Evolutionary conservation across 2,888 invertebrate species (phyloP).

Genomic region (Hyposoter didymator): DNA sequence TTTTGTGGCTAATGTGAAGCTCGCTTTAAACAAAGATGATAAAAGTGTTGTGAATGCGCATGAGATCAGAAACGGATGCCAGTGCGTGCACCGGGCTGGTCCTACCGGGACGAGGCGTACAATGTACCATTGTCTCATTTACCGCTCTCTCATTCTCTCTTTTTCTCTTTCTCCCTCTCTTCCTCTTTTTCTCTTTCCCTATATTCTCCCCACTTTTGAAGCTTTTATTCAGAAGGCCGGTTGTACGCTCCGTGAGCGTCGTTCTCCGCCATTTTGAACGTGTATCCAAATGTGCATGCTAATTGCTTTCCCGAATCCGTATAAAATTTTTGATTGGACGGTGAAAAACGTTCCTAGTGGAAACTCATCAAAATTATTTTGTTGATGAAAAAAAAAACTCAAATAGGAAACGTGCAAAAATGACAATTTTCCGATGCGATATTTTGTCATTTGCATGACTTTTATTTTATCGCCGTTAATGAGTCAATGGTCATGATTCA

Average conservation of each 20-base stretch:
- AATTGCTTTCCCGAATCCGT: slow-evolving; percentile 23
- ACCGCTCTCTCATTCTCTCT: slow-evolving; percentile 61
- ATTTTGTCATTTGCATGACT: neutral
- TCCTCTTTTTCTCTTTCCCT: slow-evolving; percentile 53
- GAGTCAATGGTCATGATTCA: slow-evolving; percentile 57
- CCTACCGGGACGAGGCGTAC: slow-evolving; percentile 69
- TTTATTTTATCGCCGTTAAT: slow-evolving; percentile 20
- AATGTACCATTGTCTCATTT: slow-evolving; percentile 79
- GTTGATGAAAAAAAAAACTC: neutral
- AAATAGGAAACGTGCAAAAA: neutral
- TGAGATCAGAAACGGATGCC: slow-evolving; percentile 78
- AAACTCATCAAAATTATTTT: neutral
- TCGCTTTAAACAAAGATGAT: slow-evolving; percentile 40
- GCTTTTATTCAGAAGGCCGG: slow-evolving; percentile 62
- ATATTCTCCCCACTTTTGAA: slow-evolving; percentile 50
- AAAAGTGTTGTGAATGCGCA: slow-evolving; percentile 60
- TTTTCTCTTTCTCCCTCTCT: slow-evolving; percentile 35
- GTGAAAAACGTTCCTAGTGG: neutral
- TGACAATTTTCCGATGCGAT: neutral
- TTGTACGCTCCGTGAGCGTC: slow-evolving; percentile 50
- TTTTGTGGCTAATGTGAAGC: slow-evolving; percentile 35
- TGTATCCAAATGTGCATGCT: slow-evolving; percentile 9
- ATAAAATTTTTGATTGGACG: too few relatives aligned
- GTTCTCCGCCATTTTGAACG: slow-evolving; percentile 16
- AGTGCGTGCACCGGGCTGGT: slow-evolving; percentile 70